These are phyloP conservation scores for Tyrannus savana DNA, from an alignment of 2,113 vertebrate genomes.

Conservation along the genomic window DNA sequence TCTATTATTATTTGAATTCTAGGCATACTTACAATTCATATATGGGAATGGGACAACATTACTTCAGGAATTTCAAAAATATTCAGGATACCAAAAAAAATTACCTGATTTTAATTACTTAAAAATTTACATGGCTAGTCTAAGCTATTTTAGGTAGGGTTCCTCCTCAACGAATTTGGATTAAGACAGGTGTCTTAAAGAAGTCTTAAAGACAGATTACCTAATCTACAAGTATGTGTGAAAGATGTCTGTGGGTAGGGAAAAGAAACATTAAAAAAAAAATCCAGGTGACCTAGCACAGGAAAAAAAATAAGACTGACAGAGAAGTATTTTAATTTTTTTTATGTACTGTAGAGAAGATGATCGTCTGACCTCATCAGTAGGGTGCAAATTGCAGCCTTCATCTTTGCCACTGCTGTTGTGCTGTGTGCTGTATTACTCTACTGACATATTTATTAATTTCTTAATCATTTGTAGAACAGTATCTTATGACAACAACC, in stretches of 20 bases:
- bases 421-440: background rate
- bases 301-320: background rate
- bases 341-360: background rate
- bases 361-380: background rate
- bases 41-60: background rate
- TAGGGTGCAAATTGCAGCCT: background rate
- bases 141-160: background rate
- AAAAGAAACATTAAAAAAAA: background rate
- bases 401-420: background rate
- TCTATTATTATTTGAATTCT: background rate
- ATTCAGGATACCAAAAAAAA: background rate
- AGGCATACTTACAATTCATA: background rate
- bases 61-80: background rate
- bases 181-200: background rate
- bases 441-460: background rate
- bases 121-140: background rate
- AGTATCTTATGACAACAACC: background rate
- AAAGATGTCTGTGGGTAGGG: fast-evolving
- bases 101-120: background rate
- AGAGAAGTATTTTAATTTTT: background rate
- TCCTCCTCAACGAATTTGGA: background rate
- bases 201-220: background rate
- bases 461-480: background rate
- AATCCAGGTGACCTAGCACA: background rate
- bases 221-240: background rate